phyloP scores from a whole-genome alignment of 2,797 vertebrate species.

The Leucoraja ocellata region DNA sequence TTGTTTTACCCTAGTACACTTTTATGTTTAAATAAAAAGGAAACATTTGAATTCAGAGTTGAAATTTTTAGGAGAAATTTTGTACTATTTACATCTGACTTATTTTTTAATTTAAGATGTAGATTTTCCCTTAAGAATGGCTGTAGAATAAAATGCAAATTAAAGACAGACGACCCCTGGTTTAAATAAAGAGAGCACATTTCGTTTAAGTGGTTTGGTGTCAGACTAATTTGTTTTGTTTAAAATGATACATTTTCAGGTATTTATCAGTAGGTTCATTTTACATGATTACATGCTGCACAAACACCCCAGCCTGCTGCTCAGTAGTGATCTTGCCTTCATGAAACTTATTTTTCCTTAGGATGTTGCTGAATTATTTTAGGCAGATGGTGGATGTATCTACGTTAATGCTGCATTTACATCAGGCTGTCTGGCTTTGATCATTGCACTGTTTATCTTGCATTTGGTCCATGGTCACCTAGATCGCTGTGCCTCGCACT shows the following conservation, averaged over 20 bases:
- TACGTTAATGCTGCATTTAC: not conserved
- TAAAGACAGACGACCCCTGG: slow-evolving; percentile 80
- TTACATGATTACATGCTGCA: not conserved
- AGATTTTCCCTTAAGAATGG: slow-evolving; percentile 80
- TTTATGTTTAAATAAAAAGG: slow-evolving; percentile 89
- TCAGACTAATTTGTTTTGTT: not conserved
- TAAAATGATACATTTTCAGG: not conserved
- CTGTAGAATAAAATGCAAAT: slow-evolving; percentile 84
- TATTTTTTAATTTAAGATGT: slow-evolving; percentile 96
- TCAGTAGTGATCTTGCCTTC: not conserved
- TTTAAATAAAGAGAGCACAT: slow-evolving; percentile 81
- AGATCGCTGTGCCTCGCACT: not conserved
- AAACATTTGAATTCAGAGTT: slow-evolving; percentile 78
- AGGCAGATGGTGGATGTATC: not conserved
- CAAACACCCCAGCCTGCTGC: not conserved
- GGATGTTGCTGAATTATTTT: not conserved
- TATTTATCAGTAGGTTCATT: not conserved
- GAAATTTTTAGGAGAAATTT: slow-evolving; percentile 99
- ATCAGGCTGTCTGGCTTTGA: not conserved
- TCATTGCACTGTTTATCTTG: not conserved
- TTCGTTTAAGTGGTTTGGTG: slow-evolving; percentile 40
- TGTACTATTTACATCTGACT: slow-evolving; percentile 96
- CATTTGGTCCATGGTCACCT: not conserved
- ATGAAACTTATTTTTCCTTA: not conserved
- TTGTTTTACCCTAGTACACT: slow-evolving; percentile 83